Percentiles rank a stretch among this genome's conserved stretches.
Conservation (phyloP, 2,888 invertebrate genomes). For the Netelia inedita region DNA sequence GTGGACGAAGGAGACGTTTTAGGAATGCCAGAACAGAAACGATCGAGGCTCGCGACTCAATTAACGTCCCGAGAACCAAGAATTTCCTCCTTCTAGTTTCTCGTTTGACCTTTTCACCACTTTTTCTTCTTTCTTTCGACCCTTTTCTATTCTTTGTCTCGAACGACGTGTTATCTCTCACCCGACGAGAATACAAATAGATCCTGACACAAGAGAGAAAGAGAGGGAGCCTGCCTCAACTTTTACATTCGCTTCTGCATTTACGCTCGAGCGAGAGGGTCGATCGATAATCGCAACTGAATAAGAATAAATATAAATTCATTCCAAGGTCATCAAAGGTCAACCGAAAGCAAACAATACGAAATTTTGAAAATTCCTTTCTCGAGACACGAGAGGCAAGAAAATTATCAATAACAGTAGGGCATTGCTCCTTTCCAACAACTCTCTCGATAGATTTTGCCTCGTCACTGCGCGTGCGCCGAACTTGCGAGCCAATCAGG, state of each 20-base stretch:
- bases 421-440: background rate
- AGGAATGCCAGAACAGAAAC: background rate
- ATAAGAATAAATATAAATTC: too few species aligned
- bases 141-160: background rate
- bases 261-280: too few species aligned
- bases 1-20: background rate
- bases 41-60: constrained; percentile 23
- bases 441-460: background rate
- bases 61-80: constrained; percentile 23
- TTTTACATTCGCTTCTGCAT: too few species aligned
- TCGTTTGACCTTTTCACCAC: background rate
- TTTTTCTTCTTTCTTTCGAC: background rate
- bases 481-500: background rate
- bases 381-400: background rate
- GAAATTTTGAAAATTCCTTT: too few species aligned
- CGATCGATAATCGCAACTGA: too few species aligned
- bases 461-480: background rate
- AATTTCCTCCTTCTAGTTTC: background rate
- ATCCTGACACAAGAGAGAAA: too few species aligned
- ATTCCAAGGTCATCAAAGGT: too few species aligned
- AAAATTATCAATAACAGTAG: background rate
- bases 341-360: too few species aligned
- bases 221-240: too few species aligned
- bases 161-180: background rate
- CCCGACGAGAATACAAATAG: background rate